Evolutionary conservation across 2,797 vertebrate genomes (phyloP).

Genomic region (Rhadinocentrus ornatus): DNA sequence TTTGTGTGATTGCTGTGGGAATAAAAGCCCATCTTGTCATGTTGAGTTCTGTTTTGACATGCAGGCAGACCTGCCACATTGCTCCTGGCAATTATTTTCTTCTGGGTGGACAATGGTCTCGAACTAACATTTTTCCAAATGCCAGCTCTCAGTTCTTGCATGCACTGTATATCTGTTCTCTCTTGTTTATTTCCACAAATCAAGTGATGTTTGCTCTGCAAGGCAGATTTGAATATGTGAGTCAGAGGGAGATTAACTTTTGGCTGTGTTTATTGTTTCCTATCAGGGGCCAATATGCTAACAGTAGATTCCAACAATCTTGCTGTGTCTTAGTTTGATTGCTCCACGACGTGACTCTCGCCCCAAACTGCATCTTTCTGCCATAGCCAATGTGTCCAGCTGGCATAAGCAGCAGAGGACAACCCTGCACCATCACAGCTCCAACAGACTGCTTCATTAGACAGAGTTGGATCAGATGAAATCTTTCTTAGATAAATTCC

Average conservation of each 20-base stretch:
- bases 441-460: slow-evolving; percentile 65
- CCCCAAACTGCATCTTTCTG: slow-evolving; percentile 29
- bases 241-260: slow-evolving; percentile 55
- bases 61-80: slow-evolving; percentile 25
- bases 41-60: slow-evolving; percentile 23
- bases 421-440: slow-evolving; percentile 24
- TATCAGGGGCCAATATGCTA: slow-evolving; percentile 60
- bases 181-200: slow-evolving; percentile 26
- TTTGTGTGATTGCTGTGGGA: slow-evolving; percentile 8
- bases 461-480: slow-evolving; percentile 68
- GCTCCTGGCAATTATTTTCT: slow-evolving; percentile 44
- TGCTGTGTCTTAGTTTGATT: slow-evolving; percentile 63
- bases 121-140: slow-evolving; percentile 30
- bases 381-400: slow-evolving; percentile 43
- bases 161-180: slow-evolving; percentile 1
- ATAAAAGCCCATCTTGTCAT: slow-evolving; percentile 11
- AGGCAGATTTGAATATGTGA: slow-evolving; percentile 58
- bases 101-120: slow-evolving; percentile 22
- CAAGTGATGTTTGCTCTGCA: slow-evolving; percentile 23
- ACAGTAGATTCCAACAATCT: slow-evolving; percentile 64
- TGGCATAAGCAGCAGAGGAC: slow-evolving; percentile 46
- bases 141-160: slow-evolving; percentile 17
- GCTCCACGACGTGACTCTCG: slow-evolving; percentile 43
- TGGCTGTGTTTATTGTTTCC: slow-evolving; percentile 68
- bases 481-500: slow-evolving; percentile 60